Conservation (phyloP, 2,888 invertebrate species). For the Habroteleia sp. region DNA sequence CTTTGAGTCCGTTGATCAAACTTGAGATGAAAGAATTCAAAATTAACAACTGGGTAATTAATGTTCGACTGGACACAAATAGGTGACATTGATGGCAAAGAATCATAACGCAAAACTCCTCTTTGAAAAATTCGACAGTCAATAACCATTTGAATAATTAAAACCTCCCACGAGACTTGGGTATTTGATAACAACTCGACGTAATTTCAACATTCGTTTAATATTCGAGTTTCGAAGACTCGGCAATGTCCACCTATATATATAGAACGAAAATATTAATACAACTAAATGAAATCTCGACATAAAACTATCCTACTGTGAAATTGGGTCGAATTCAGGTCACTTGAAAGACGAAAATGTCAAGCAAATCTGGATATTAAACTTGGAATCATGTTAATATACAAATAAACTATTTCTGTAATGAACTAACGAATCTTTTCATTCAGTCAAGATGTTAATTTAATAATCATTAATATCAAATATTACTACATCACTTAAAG, state of each 20-base stretch:
- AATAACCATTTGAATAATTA: conserved; percentile 33
- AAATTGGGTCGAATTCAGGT: conserved; percentile 40
- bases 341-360: conserved; percentile 4
- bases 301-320: conserved; percentile 34
- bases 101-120: conserved; percentile 3
- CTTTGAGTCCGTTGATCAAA: too few relatives aligned
- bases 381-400: background rate
- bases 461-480: too few relatives aligned
- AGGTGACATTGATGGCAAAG: background rate
- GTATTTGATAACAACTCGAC: conserved; percentile 21
- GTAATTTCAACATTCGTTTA: conserved; percentile 31
- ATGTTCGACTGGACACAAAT: background rate
- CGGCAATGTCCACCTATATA: conserved; percentile 33
- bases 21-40: too few relatives aligned
- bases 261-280: conserved; percentile 37
- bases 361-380: conserved; percentile 23
- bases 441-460: too few relatives aligned
- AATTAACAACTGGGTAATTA: too few relatives aligned
- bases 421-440: too few relatives aligned
- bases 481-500: too few relatives aligned
- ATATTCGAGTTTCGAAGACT: conserved; percentile 18
- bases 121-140: conserved; percentile 18
- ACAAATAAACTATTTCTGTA: too few relatives aligned
- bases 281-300: conserved; percentile 30
- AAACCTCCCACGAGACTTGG: background rate